Conservation (phyloP, 2,888 invertebrate genomes). For the Augochlorella aurata region DNA sequence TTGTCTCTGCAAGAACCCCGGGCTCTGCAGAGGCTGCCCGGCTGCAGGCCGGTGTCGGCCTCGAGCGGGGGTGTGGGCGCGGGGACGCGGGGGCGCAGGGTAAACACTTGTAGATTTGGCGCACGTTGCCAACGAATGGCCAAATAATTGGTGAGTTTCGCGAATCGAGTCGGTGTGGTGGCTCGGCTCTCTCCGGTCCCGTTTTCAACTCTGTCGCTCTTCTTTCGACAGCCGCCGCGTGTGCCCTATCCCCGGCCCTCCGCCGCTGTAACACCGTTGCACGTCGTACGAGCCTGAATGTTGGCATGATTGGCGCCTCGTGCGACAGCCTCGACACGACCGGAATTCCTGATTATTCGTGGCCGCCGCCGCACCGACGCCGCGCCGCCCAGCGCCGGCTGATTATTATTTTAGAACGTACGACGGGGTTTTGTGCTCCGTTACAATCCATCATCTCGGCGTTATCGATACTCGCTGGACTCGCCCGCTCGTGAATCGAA, state of each 20-base stretch:
- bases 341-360: slow-evolving; percentile 78
- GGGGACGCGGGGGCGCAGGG: slow-evolving; percentile 60
- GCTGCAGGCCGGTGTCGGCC: slow-evolving; percentile 34
- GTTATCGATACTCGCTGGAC: slow-evolving; percentile 61
- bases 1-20: slow-evolving; percentile 45
- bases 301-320: slow-evolving; percentile 80
- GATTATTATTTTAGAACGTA: slow-evolving; percentile 74
- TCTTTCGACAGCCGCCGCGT: slow-evolving; percentile 41
- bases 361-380: slow-evolving; percentile 52
- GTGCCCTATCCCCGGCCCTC: slow-evolving; percentile 45
- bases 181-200: slow-evolving; percentile 29
- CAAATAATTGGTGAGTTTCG: slow-evolving; percentile 81
- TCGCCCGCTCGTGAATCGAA: slow-evolving; percentile 33
- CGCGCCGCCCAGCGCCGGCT: slow-evolving; percentile 40
- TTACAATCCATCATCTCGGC: slow-evolving; percentile 66
- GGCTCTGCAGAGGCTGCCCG: neutral
- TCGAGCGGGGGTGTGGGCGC: slow-evolving; percentile 16
- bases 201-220: slow-evolving; percentile 64
- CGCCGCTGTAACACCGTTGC: slow-evolving; percentile 60
- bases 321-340: slow-evolving; percentile 73
- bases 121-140: slow-evolving; percentile 81
- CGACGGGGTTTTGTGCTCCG: slow-evolving; percentile 61
- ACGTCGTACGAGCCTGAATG: slow-evolving; percentile 76
- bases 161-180: slow-evolving; percentile 71
- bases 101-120: slow-evolving; percentile 81